Base-by-base conservation (phyloP, 2,113 vertebrate genomes). In the Okapia johnstoni region DNA sequence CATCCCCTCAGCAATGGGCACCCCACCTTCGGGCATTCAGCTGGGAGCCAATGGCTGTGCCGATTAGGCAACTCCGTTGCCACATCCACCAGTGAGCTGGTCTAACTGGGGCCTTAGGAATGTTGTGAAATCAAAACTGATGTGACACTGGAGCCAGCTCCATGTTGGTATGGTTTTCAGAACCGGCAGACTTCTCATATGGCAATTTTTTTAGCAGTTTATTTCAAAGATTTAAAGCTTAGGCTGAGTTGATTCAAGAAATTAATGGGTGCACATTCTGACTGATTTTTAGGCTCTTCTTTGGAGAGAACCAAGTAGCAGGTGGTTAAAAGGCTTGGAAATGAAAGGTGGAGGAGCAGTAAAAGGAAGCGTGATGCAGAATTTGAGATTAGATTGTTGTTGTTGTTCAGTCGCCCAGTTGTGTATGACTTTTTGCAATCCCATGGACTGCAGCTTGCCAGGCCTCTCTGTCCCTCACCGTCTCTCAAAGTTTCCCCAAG, bases 161-260 rank as follows among this genome's bases (percentile, higher is more conserved):
- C 7, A 4, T 77, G 30, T 8, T 73, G 55, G 28, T 48, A 25
- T 2, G 0, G 9, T 36, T 88, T 79, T 84, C 26, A 40, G 61
- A 93, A 96, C 61, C 40, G 4, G 14, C 61, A 61, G n/a, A 73
- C 90, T 58, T 86, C 28, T 80, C 81, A 76, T 73, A 28, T 58
- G 86, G 79, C 36, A 90, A 7, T 33, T 54, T 85, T 70, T 88
- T 85, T 23, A 96, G 50, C 26, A n/a, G 30, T 92, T 79, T 88
- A 84, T 96, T 91, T 43, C 86, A 76, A 92, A 77, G 63, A 26
- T 55, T 90, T 89, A 92, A 92, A 36, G 43, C 14, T 73, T 95
- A 46, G 36, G 55, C 4, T 83, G 76, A 55, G 50, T 70, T 73
- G 93, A 52, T 57, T 63, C 58, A 15, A 89, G 57, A 93, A 79